These are phyloP conservation scores for Rhynchotus rufescens DNA, from an alignment of 2,797 vertebrate genomes.

Conservation along the genomic window DNA sequence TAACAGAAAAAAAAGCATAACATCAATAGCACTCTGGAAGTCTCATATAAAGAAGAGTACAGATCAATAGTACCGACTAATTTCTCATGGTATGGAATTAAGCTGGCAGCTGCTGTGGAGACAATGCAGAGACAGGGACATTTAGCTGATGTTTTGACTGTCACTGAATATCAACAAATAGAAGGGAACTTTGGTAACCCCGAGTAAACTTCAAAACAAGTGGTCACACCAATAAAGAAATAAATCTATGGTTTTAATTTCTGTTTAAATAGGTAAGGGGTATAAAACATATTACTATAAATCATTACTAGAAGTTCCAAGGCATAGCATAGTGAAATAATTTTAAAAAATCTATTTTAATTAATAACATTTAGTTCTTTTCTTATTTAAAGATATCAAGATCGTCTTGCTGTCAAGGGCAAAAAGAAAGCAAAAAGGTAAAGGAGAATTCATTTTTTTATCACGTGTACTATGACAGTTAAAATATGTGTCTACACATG, in stretches of 20 bases:
- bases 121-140: not conserved
- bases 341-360: not conserved
- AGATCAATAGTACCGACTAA: constrained; percentile 24
- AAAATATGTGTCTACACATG: not conserved
- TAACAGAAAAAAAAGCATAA: not conserved
- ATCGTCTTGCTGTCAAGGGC: not conserved
- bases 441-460: not conserved
- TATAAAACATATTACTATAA: not conserved
- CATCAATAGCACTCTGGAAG: not conserved
- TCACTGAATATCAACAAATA: not conserved
- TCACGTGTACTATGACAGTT: not conserved
- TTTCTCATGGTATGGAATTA: not conserved
- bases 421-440: not conserved
- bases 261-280: constrained; percentile 14
- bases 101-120: constrained; percentile 22
- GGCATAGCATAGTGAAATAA: not conserved
- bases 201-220: not conserved
- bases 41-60: not conserved
- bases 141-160: not conserved
- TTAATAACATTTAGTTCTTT: not conserved
- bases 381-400: not conserved
- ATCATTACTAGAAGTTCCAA: too few relatives aligned
- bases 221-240: not conserved
- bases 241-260: not conserved
- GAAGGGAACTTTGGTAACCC: not conserved